Evolutionary conservation across 2,888 invertebrate species (phyloP).

Genomic region (Odontocolon sp.): DNA sequence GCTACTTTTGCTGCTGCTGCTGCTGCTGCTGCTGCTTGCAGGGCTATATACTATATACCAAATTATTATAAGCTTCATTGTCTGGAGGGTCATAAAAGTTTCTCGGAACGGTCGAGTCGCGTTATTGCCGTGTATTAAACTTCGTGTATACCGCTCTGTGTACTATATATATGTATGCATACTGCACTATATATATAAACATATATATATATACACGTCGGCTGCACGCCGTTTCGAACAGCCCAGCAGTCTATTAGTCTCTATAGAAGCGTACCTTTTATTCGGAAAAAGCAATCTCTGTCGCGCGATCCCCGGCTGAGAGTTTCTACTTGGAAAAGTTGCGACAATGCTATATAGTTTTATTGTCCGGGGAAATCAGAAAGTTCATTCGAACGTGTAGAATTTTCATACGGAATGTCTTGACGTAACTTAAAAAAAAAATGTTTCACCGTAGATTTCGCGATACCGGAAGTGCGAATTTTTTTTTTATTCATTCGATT

Average conservation of each 20-base stretch:
- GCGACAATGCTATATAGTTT: background rate
- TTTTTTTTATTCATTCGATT: slow-evolving; percentile 33
- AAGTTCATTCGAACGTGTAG: too few species aligned
- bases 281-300: slow-evolving; percentile 21
- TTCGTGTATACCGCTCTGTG: background rate
- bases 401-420: background rate
- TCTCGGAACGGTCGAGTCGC: slow-evolving; percentile 53
- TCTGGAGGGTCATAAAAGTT: slow-evolving; percentile 60
- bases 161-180: background rate
- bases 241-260: too few species aligned
- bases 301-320: background rate
- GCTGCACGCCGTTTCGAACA: too few species aligned
- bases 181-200: background rate
- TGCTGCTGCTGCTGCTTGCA: too few species aligned
- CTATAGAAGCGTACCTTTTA: slow-evolving; percentile 6
- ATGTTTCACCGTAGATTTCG: background rate
- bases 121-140: slow-evolving; percentile 51
- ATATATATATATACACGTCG: too few species aligned
- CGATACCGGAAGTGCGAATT: slow-evolving; percentile 36
- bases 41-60: background rate
- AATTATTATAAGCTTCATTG: slow-evolving; percentile 61
- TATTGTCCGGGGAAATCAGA: too few species aligned
- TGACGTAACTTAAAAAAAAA: background rate
- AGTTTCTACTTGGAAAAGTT: slow-evolving; percentile 4
- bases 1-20: too few species aligned